Base-by-base conservation (phyloP, 1,140 invertebrate species). In the Drosophila nigrodunni region DNA sequence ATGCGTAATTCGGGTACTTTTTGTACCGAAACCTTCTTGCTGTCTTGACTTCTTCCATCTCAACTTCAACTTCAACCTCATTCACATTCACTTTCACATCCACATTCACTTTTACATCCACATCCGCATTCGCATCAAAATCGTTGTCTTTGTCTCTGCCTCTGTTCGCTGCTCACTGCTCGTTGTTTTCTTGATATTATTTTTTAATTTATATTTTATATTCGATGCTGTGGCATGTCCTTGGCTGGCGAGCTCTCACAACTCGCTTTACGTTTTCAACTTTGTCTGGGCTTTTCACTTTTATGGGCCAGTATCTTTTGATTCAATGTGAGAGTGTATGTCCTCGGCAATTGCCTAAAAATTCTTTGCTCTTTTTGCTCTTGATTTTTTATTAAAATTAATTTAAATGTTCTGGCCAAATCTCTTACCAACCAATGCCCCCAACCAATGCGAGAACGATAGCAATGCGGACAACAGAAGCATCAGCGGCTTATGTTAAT, bases 201-300 rank as follows among this genome's bases (percentile, higher is more conserved):
- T 87, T 87, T 87, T 87, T 87, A 87, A 87, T 87, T 88, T 88
- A 87, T 80, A 73, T 87, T 87, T 87, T 87, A 88, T 87, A 89
- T 88, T 77, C 61, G 74, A 66, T 77, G 72, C 88, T 70, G 73
- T 52, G 75, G 54, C 70, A 64, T 70, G 74, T 74, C 73, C 78
- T 64, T 57, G 41, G 41, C 4, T 7, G 11, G 1, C n/a, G 11
- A 43, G 13, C 41, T 13, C 34, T 46, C 30, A 43, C 67, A 37
- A 18, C 30, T 68, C 54, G 15, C 35, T 41, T 39, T 67, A 43
- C 50, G 15, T 43, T 34, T 46, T 68, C 41, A 39, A 37, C 15
- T 39, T 70, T 52, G 39, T 11, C n/a, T 59, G 44, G 66, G 55
- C 74, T 74, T 79, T 86, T 82, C 68, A 87, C 77, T 80, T 87